Evolutionary conservation across 2,797 vertebrate genomes (phyloP).

Genomic region (Diceros bicornis): DNA sequence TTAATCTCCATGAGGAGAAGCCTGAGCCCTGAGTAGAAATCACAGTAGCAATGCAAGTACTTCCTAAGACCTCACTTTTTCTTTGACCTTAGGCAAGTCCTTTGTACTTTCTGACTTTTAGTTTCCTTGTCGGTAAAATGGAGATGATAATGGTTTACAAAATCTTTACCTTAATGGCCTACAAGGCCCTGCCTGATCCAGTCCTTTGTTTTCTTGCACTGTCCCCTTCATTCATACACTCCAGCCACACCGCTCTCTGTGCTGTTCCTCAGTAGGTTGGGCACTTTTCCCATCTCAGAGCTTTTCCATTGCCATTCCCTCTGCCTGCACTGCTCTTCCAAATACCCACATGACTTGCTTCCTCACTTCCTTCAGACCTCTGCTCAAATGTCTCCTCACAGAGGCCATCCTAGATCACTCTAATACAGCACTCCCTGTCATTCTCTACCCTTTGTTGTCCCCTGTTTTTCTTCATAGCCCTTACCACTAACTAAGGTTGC

Average conservation of each 20-base stretch:
- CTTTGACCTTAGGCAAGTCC: not conserved
- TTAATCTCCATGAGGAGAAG: not conserved
- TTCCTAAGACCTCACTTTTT: not conserved
- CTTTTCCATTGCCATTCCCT: not conserved
- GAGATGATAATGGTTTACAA: not conserved
- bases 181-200: not conserved
- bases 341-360: not conserved
- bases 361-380: not conserved
- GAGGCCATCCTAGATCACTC: not conserved
- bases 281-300: not conserved
- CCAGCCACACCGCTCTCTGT: not conserved
- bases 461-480: not conserved
- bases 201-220: not conserved
- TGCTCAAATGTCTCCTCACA: not conserved
- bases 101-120: not conserved
- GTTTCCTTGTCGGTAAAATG: slow-evolving; percentile 32
- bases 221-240: not conserved
- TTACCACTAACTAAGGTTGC: not conserved
- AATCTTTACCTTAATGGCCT: not conserved
- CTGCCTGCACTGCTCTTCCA: not conserved
- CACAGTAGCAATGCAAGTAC: too few species aligned
- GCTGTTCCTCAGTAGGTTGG: not conserved
- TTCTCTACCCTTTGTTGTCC: not conserved
- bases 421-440: not conserved
- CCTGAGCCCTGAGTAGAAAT: not conserved